Evolutionary conservation across 2,797 vertebrate genomes (phyloP).

Genomic region (Etheostoma perlongum): DNA sequence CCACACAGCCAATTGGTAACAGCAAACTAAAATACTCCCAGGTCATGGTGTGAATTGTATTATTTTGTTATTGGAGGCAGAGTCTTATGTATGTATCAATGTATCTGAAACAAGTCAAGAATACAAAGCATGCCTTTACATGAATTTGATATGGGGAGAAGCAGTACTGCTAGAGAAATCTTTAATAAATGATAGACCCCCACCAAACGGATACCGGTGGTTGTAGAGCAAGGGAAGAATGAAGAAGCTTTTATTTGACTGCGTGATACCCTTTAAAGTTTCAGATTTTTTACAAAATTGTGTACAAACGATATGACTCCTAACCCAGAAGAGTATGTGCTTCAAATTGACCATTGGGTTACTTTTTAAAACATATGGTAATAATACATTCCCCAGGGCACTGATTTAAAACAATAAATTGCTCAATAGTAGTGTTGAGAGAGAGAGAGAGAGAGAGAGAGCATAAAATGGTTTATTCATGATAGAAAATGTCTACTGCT

Average conservation of each 20-base stretch:
- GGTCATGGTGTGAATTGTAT: conserved; percentile 19
- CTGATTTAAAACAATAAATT: conserved; percentile 44
- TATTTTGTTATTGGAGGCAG: conserved; percentile 12
- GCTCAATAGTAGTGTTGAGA: conserved; percentile 26
- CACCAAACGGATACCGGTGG: conserved; percentile 8
- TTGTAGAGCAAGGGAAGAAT: conserved; percentile 15
- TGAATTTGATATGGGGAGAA: conserved; percentile 26
- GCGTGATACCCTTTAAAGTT: neutral
- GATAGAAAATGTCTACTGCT: conserved; percentile 26
- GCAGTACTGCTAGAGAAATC: conserved; percentile 19
- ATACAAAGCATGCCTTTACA: conserved; percentile 20
- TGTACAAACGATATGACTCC: neutral
- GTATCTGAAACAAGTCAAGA: conserved; percentile 10
- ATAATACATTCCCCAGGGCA: neutral
- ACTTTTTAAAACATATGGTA: conserved; percentile 16
- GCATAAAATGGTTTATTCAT: conserved; percentile 63
- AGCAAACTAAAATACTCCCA: neutral
- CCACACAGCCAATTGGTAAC: conserved; percentile 4
- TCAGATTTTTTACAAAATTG: neutral
- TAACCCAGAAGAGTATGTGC: neutral
- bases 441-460: no score
- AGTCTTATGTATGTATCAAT: neutral
- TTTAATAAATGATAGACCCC: conserved; percentile 46
- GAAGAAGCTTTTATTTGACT: neutral
- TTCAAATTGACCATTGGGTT: conserved; percentile 12